Conservation (phyloP, 2,113 vertebrate genomes). For the Poeciliopsis occidentalis region DNA sequence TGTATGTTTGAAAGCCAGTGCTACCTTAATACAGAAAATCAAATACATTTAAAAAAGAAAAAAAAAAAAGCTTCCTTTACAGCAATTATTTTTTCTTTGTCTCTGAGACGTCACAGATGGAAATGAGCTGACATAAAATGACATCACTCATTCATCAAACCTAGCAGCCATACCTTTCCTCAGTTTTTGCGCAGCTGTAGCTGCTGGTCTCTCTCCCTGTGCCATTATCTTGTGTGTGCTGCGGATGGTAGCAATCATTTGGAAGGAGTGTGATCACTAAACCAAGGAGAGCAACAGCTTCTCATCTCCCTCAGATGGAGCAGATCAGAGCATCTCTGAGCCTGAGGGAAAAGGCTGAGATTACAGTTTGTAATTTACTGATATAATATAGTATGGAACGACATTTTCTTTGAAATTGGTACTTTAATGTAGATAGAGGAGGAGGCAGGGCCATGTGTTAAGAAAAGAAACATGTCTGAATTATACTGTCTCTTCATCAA, state of each 20-base stretch:
- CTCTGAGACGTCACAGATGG: constrained; percentile 82
- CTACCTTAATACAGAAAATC: no score
- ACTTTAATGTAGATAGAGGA: constrained; percentile 20
- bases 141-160: constrained; percentile 88
- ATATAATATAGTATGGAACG: constrained; percentile 43
- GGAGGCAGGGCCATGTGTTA: neutral
- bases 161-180: constrained; percentile 79
- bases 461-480: neutral
- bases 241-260: constrained; percentile 90
- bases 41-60: no score
- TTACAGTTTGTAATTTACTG: constrained; percentile 51
- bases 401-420: constrained; percentile 19
- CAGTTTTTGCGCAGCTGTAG: constrained; percentile 83
- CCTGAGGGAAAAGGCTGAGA: constrained; percentile 42
- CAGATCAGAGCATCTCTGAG: constrained; percentile 34
- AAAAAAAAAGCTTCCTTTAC: constrained; percentile 40
- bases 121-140: constrained; percentile 82
- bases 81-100: constrained; percentile 84
- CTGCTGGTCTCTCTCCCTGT: constrained; percentile 68
- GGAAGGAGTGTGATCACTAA: constrained; percentile 82
- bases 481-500: neutral
- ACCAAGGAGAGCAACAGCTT: constrained; percentile 77
- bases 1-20: no score
- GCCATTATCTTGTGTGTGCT: constrained; percentile 73
- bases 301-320: constrained; percentile 64